phyloP scores from a whole-genome alignment of 1,140 invertebrate species.

The Ganaspis sp. region DNA sequence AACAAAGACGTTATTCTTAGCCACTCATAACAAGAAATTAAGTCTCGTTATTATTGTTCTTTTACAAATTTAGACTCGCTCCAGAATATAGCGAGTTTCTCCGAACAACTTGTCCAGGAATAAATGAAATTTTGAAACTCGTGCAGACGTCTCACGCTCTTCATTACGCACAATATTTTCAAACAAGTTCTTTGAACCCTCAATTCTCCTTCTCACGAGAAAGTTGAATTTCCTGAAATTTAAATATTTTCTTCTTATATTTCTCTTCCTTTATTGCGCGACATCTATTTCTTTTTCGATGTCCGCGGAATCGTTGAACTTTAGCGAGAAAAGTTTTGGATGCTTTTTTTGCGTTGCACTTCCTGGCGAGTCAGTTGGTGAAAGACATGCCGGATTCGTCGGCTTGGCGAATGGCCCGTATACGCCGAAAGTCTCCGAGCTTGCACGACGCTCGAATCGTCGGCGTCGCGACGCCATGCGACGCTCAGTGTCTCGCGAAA shows the following conservation, averaged over 20 bases:
- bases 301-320: slow-evolving; percentile 24
- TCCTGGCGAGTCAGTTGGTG: slow-evolving; percentile 28
- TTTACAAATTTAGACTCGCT: too few relatives aligned
- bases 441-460: slow-evolving; percentile 48
- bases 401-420: slow-evolving; percentile 2
- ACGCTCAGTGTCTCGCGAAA: slow-evolving; percentile 55
- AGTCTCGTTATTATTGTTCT: too few relatives aligned
- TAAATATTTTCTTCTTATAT: neutral
- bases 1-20: too few relatives aligned
- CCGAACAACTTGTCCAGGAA: neutral
- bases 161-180: neutral
- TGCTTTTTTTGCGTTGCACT: slow-evolving; percentile 14
- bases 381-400: slow-evolving; percentile 28
- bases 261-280: neutral
- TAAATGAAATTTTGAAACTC: neutral
- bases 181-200: neutral
- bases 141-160: neutral
- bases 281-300: neutral
- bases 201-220: neutral
- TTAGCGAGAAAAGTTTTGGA: neutral
- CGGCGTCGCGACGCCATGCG: slow-evolving; percentile 43
- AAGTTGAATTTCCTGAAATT: neutral
- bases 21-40: too few relatives aligned
- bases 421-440: slow-evolving; percentile 32
- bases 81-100: too few relatives aligned